Evolutionary conservation across 2,797 vertebrate genomes (phyloP).

Genomic region (Xerus rutilus): DNA sequence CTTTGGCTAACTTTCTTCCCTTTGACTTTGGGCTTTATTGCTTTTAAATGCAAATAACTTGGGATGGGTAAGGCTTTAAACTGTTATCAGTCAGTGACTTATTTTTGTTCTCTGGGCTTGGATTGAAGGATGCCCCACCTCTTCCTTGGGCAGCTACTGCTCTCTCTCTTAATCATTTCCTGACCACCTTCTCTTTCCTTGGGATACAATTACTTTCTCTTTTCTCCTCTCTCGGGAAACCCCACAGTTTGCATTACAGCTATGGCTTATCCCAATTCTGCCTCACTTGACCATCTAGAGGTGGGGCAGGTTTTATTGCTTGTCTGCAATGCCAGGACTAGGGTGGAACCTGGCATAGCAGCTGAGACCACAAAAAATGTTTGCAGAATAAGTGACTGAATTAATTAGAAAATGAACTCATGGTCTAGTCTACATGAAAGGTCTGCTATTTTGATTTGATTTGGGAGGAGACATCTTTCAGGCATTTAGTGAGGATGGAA

Average conservation of each 20-base stretch:
- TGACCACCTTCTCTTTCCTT: not conserved
- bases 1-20: not conserved
- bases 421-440: not conserved
- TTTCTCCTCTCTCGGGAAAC: not conserved
- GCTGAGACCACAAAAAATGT: not conserved
- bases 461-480: not conserved
- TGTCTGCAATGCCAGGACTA: not conserved
- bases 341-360: not conserved
- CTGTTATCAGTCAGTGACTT: not conserved
- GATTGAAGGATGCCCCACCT: not conserved
- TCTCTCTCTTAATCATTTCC: not conserved
- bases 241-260: not conserved
- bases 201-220: not conserved
- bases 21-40: constrained; percentile 14
- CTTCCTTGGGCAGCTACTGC: not conserved
- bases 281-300: not conserved
- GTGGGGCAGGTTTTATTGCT: not conserved
- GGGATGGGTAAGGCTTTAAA: not conserved
- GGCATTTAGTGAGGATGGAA: not conserved
- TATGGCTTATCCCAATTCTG: not conserved
- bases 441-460: constrained; percentile 17
- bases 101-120: not conserved
- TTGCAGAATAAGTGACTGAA: not conserved
- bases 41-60: constrained; percentile 54
- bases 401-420: not conserved